Conservation (phyloP, 2,888 invertebrate species). For the Muscina levida region DNA sequence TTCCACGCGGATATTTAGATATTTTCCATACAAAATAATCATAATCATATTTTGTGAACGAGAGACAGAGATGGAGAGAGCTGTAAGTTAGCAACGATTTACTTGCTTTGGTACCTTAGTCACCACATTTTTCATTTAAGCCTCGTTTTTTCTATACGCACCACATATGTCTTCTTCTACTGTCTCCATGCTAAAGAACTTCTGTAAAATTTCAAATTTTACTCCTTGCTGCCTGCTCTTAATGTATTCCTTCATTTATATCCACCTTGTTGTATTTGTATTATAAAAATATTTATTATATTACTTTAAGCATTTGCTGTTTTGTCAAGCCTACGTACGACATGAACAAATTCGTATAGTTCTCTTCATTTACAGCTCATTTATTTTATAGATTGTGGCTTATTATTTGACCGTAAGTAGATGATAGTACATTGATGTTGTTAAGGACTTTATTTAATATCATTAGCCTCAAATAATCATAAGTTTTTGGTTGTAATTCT, state of each 20-base stretch:
- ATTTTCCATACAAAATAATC: too few species aligned
- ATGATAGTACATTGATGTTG: not conserved
- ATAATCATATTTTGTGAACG: too few species aligned
- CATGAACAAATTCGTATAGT: slow-evolving; percentile 10
- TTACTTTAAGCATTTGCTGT: slow-evolving; percentile 7
- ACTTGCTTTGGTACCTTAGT: too few species aligned
- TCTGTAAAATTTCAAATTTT: too few species aligned
- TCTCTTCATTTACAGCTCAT: slow-evolving; percentile 56
- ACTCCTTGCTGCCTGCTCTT: too few species aligned
- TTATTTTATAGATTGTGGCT: slow-evolving; percentile 61
- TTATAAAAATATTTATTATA: slow-evolving; percentile 41
- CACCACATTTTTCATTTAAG: not conserved
- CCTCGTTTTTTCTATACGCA: not conserved
- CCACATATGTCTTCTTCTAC: too few species aligned
- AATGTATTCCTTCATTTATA: slow-evolving; percentile 28
- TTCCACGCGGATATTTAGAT: too few species aligned
- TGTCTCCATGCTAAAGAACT: too few species aligned
- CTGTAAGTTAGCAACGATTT: too few species aligned
- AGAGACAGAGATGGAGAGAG: too few species aligned
- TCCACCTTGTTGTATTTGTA: slow-evolving; percentile 37
- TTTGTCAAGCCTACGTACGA: not conserved
- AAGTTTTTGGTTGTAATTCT: slow-evolving; percentile 27
- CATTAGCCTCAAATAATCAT: slow-evolving; percentile 53
- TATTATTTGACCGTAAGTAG: slow-evolving; percentile 61
- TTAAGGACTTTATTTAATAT: slow-evolving; percentile 48